Conservation (phyloP, 2,113 vertebrate genomes). For the Casuarius casuarius region DNA sequence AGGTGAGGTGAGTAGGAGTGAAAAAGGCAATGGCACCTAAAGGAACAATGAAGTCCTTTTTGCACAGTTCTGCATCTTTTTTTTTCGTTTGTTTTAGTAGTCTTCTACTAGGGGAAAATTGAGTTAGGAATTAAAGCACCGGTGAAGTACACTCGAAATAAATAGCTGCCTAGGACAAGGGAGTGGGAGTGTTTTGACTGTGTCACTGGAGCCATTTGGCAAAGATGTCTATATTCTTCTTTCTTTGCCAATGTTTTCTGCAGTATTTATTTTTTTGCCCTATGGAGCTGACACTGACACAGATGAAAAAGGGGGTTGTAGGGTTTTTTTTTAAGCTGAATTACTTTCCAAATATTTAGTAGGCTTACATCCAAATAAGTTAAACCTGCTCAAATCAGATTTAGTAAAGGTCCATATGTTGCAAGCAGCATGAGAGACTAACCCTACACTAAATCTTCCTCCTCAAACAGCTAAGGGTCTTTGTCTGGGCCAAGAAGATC, state of each 20-base stretch:
- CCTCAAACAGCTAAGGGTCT: neutral
- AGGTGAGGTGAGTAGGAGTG: neutral
- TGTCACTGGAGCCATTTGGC: neutral
- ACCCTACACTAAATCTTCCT: neutral
- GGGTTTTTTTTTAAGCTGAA: neutral
- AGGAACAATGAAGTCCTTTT: neutral
- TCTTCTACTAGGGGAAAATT: neutral
- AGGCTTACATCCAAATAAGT: neutral
- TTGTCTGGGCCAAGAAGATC: constrained; percentile 1
- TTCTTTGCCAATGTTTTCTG: neutral
- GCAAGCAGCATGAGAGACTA: neutral
- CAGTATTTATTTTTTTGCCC: neutral
- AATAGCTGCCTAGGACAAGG: neutral
- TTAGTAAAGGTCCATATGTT: constrained; percentile 34
- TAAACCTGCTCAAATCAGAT: constrained; percentile 42
- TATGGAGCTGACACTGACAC: neutral
- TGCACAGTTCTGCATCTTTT: neutral
- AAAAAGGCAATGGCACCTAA: neutral
- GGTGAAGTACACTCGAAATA: neutral
- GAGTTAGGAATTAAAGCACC: neutral
- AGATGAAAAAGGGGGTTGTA: neutral
- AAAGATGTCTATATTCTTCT: neutral
- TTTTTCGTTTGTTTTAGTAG: neutral
- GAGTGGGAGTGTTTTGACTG: neutral
- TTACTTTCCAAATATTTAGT: neutral